Evolutionary conservation across 2,113 vertebrate genomes (phyloP).

Genomic region (Lagenorhynchus albirostris): DNA sequence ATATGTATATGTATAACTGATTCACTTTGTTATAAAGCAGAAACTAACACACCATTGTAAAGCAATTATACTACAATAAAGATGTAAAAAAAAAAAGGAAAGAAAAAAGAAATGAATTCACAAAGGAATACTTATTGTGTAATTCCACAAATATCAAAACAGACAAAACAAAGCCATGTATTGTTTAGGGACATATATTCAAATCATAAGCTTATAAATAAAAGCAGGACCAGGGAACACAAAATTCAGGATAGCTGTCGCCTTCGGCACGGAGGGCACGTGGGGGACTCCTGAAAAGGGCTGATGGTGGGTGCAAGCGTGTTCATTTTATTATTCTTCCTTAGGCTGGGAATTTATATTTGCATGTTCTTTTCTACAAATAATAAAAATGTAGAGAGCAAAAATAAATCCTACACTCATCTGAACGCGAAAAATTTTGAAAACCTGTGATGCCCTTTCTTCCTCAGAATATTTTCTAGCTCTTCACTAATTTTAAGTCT

Average conservation of each 20-base stretch:
- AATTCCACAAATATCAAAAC: neutral
- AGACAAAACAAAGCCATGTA: neutral
- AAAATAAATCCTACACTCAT: neutral
- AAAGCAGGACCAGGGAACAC: neutral
- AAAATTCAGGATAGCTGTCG: neutral
- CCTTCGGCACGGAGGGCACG: fast-evolving
- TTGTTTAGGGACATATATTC: neutral
- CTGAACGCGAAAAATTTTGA: neutral
- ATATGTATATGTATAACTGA: too few relatives aligned
- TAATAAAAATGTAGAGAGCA: neutral
- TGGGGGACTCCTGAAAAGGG: neutral
- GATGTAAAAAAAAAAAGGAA: too few relatives aligned
- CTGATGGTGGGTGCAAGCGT: neutral
- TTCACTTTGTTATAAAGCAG: too few relatives aligned
- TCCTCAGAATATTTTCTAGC: neutral
- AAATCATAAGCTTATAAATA: neutral
- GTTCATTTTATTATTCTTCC: neutral
- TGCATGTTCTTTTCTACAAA: neutral
- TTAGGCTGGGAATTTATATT: neutral
- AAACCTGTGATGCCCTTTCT: neutral
- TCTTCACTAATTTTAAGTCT: neutral
- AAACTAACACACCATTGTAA: too few relatives aligned
- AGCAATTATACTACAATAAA: too few relatives aligned
- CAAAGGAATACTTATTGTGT: fast-evolving
- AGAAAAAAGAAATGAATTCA: neutral